Evolutionary conservation across 2,888 invertebrate species (phyloP).

Genomic region (Zygaena filipendulae): DNA sequence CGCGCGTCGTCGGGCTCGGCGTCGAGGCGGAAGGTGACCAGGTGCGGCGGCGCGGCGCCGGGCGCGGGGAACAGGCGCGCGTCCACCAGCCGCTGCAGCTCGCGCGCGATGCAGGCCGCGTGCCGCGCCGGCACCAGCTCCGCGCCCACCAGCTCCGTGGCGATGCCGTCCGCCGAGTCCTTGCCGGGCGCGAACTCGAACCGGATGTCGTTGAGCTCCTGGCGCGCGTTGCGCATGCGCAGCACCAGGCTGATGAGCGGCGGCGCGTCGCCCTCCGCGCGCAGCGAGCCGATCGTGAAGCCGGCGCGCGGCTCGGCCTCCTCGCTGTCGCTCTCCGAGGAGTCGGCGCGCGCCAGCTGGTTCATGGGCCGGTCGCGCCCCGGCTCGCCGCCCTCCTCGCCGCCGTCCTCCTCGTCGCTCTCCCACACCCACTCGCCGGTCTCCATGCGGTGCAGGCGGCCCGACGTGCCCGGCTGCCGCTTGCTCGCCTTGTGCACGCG

Average conservation of each 20-base stretch:
- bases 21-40: slow-evolving; percentile 88
- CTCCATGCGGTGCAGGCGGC: slow-evolving; percentile 89
- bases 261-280: slow-evolving; percentile 40
- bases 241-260: slow-evolving; percentile 85
- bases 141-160: slow-evolving; percentile 96
- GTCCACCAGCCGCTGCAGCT: slow-evolving; percentile 91
- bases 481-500: slow-evolving; percentile 89
- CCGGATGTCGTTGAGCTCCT: slow-evolving; percentile 97
- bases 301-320: slow-evolving; percentile 25
- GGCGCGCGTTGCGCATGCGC: slow-evolving; percentile 89
- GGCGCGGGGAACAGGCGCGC: slow-evolving; percentile 43
- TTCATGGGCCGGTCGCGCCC: slow-evolving; percentile 71
- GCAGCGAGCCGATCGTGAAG: slow-evolving; percentile 44
- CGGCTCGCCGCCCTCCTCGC: slow-evolving; percentile 58
- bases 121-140: slow-evolving; percentile 94
- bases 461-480: slow-evolving; percentile 88
- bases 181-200: slow-evolving; percentile 97
- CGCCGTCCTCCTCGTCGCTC: slow-evolving; percentile 88
- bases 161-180: slow-evolving; percentile 94
- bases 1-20: slow-evolving; percentile 73
- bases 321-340: slow-evolving; percentile 70
- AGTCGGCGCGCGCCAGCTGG: slow-evolving; percentile 68
- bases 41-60: slow-evolving; percentile 67
- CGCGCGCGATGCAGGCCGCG: slow-evolving; percentile 90
- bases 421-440: slow-evolving; percentile 99